These are phyloP conservation scores for Gymnorhina tibicen DNA, from an alignment of 2,113 vertebrate genomes.

Conservation along the genomic window DNA sequence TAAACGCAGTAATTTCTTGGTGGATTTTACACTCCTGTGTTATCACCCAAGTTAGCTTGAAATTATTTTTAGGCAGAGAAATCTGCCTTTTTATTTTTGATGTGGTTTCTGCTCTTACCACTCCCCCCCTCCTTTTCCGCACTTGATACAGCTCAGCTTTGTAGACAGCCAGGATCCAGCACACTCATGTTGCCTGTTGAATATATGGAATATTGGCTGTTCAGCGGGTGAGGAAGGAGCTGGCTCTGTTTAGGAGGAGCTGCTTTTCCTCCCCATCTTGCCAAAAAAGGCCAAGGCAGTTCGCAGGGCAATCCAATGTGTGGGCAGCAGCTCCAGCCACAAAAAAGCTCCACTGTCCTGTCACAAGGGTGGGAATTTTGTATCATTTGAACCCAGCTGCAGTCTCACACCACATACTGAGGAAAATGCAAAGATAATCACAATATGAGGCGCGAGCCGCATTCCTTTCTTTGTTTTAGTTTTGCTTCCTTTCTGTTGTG, in stretches of 20 bases:
- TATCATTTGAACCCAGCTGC: background rate
- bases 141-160: background rate
- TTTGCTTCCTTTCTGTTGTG: background rate
- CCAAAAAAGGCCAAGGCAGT: background rate
- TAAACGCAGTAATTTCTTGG: background rate
- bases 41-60: background rate
- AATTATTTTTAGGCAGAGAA: background rate
- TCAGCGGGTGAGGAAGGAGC: background rate
- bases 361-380: background rate
- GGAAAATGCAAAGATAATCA: slow-evolving; percentile 21
- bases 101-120: background rate
- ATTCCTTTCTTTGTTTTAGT: slow-evolving; percentile 10
- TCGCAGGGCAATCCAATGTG: background rate
- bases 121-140: background rate
- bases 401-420: background rate
- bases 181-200: accelerated
- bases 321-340: background rate
- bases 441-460: background rate
- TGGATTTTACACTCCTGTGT: background rate
- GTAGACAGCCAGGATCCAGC: background rate
- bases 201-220: background rate
- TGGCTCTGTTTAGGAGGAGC: background rate
- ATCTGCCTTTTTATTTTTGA: background rate
- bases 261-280: background rate
- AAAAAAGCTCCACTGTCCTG: background rate